Conservation (phyloP, 1,140 invertebrate species). For the Telenomus remus region DNA sequence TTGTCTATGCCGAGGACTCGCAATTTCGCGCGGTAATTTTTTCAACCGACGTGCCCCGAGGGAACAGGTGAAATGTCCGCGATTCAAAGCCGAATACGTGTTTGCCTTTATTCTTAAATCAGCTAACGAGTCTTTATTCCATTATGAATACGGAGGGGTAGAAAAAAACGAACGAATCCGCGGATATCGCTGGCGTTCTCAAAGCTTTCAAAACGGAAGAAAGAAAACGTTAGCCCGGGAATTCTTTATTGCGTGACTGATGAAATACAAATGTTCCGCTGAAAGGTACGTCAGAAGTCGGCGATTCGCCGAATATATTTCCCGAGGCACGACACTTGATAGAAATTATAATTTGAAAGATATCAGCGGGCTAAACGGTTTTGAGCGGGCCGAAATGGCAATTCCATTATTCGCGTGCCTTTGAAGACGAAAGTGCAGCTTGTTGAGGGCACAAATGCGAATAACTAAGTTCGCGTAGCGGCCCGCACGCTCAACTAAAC, state of each 20-base stretch:
- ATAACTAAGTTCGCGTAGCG: conserved; percentile 7
- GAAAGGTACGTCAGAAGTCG: conserved; percentile 25
- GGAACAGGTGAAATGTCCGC: conserved; percentile 23
- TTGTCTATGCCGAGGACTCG: conserved; percentile 16
- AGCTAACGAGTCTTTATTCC: conserved; percentile 41
- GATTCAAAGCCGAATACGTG: conserved; percentile 36
- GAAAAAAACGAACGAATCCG: conserved; percentile 7
- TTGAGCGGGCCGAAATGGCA: conserved; percentile 60
- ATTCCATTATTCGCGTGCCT: conserved; percentile 64
- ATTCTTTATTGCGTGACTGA: conserved; percentile 42
- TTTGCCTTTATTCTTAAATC: conserved; percentile 40
- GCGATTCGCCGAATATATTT: conserved; percentile 15
- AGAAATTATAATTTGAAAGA: conserved; percentile 62
- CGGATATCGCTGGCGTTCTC: neutral
- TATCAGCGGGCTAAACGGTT: conserved; percentile 61
- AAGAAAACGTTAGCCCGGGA: conserved; percentile 7
- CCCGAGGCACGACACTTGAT: conserved; percentile 42
- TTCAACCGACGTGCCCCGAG: conserved; percentile 32
- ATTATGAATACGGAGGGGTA: conserved; percentile 29
- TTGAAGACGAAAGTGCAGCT: conserved; percentile 38
- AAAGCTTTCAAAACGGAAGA: neutral
- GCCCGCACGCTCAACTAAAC: conserved; percentile 22
- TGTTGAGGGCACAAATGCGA: conserved; percentile 21
- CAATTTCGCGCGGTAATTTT: conserved; percentile 29
- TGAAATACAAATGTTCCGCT: conserved; percentile 44